These are phyloP conservation scores for Phalacrocorax aristotelis DNA, from an alignment of 2,113 vertebrate species.

Conservation along the genomic window DNA sequence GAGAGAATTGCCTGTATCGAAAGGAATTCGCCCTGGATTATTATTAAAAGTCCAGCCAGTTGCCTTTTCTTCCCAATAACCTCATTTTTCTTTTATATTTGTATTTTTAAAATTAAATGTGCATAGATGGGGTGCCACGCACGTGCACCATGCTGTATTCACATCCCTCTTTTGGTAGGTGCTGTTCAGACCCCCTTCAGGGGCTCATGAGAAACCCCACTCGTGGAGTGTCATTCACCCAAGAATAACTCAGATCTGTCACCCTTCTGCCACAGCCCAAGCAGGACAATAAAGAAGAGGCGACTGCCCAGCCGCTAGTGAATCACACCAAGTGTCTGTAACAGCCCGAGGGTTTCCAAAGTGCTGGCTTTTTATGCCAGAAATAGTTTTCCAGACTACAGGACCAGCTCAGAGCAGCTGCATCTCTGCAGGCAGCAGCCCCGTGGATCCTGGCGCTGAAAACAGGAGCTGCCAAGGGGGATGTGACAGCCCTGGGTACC, in stretches of 20 bases:
- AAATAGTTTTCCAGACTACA: background rate
- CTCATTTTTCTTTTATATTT: background rate
- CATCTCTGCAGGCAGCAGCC: background rate
- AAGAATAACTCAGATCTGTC: background rate
- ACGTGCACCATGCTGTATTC: rapidly evolving
- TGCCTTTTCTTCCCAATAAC: background rate
- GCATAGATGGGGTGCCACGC: rapidly evolving
- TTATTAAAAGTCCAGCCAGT: background rate
- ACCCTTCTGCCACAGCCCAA: background rate
- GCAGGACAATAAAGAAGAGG: background rate
- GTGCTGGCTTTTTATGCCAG: background rate
- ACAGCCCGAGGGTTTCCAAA: background rate
- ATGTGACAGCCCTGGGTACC: rapidly evolving
- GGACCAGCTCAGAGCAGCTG: background rate
- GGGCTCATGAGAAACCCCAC: rapidly evolving
- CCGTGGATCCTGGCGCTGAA: rapidly evolving
- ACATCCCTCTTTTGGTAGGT: rapidly evolving
- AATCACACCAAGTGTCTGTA: background rate
- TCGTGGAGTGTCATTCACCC: rapidly evolving
- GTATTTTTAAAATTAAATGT: too few relatives aligned
- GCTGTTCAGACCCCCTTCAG: background rate
- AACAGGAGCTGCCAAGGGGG: background rate
- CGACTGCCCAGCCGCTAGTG: rapidly evolving
- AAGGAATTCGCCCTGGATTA: background rate
- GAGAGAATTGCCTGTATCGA: rapidly evolving